Evolutionary conservation across 2,113 vertebrate species (phyloP).

Genomic region (Ochotona princeps): DNA sequence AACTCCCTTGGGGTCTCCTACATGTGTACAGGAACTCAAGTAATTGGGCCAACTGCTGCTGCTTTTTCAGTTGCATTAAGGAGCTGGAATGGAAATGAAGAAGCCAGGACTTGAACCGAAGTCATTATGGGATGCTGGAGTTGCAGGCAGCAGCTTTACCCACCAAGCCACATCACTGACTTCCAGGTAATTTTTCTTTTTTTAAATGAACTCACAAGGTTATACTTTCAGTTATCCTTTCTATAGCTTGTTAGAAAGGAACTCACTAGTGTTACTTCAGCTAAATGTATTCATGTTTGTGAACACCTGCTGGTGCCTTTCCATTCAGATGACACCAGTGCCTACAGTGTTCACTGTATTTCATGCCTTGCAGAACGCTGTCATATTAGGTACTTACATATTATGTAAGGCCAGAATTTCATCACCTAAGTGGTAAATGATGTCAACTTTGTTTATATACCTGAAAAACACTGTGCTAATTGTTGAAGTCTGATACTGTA

Average conservation of each 20-base stretch:
- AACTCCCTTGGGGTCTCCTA: no score
- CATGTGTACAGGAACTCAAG: no score
- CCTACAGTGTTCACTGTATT: not conserved
- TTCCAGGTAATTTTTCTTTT: not conserved
- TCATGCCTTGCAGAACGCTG: not conserved
- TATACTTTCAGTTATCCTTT: no score
- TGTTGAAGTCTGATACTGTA: not conserved
- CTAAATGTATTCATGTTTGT: not conserved
- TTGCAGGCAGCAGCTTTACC: no score
- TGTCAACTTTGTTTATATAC: not conserved
- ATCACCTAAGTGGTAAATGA: not conserved
- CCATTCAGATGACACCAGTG: not conserved
- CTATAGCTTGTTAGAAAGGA: not conserved
- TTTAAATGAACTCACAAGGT: no score
- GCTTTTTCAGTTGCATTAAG: no score
- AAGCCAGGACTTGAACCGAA: no score
- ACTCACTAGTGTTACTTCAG: not conserved
- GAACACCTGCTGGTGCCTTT: not conserved
- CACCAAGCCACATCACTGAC: not conserved
- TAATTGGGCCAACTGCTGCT: no score
- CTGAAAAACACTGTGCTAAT: not conserved
- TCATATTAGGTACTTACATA: not conserved
- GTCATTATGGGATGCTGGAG: no score
- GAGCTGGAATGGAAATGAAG: no score
- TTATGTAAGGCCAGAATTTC: not conserved